phyloP scores from a whole-genome alignment of 2,888 invertebrate species.

The Sinhomidia bicolor region DNA sequence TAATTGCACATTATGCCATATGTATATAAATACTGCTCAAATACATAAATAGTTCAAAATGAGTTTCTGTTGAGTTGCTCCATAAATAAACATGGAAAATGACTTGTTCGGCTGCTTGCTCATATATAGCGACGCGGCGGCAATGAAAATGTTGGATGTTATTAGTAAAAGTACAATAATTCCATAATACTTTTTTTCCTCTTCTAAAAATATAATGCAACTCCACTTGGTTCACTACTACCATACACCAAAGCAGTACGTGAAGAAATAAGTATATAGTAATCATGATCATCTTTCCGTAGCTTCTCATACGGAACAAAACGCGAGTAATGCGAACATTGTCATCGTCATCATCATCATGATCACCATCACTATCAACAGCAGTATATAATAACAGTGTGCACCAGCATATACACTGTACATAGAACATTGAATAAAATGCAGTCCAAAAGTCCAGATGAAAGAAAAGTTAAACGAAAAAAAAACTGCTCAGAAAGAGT shows the following conservation, averaged over 20 bases:
- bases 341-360: not conserved
- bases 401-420: too few species aligned
- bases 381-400: not conserved
- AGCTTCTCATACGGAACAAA: not conserved
- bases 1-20: too few species aligned
- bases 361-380: not conserved
- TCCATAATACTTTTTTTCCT: too few species aligned
- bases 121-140: not conserved
- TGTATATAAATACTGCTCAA: too few species aligned
- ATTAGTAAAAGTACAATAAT: too few species aligned
- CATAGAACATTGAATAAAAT: not conserved
- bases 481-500: constrained; percentile 39
- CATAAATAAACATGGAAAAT: not conserved
- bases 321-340: not conserved
- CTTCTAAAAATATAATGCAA: not conserved
- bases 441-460: not conserved
- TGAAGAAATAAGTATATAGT: not conserved
- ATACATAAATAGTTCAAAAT: not conserved
- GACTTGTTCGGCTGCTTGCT: not conserved
- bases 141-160: not conserved
- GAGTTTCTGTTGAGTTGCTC: not conserved
- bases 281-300: not conserved
- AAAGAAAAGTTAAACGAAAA: constrained; percentile 12
- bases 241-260: not conserved
- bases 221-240: not conserved